Percentiles rank a stretch among this genome's conserved stretches.
These are phyloP conservation scores for Mesembrinibis cayennensis DNA, from an alignment of 2,113 vertebrate genomes.

Conservation along the genomic window DNA sequence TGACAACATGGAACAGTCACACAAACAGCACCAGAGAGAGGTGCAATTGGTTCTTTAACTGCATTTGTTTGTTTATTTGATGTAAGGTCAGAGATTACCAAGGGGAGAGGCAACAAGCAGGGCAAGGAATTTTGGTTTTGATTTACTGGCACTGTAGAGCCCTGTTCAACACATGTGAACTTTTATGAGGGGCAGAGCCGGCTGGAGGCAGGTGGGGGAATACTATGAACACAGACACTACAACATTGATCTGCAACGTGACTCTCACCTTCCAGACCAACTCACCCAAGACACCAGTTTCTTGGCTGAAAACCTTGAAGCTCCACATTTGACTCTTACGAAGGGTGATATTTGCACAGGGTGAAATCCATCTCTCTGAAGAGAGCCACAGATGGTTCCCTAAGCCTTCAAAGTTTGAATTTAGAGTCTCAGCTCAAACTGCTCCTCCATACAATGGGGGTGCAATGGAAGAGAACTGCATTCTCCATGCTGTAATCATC, in stretches of 20 bases:
- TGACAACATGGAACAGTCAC: neutral
- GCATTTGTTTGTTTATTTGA: neutral
- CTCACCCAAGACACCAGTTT: neutral
- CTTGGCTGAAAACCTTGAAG: neutral
- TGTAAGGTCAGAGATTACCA: neutral
- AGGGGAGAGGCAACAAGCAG: neutral
- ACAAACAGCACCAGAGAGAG: neutral
- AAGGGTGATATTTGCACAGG: neutral
- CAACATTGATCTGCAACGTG: fast-evolving
- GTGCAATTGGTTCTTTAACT: neutral
- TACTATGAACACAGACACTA: neutral
- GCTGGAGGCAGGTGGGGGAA: neutral
- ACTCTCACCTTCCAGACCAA: neutral
- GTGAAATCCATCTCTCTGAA: neutral
- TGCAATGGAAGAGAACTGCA: neutral
- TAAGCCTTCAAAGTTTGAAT: neutral
- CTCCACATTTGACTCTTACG: neutral
- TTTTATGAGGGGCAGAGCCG: neutral
- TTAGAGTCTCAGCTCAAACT: neutral
- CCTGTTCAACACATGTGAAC: neutral
- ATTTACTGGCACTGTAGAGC: neutral
- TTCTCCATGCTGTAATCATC: neutral
- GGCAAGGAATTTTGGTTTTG: neutral
- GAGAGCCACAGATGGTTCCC: neutral
- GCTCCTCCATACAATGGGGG: neutral